A percentile compares a stretch with the other conserved stretches of the same genome.
Evolutionary conservation across 2,888 invertebrate genomes (phyloP).

Genomic region (Selenia dentaria): DNA sequence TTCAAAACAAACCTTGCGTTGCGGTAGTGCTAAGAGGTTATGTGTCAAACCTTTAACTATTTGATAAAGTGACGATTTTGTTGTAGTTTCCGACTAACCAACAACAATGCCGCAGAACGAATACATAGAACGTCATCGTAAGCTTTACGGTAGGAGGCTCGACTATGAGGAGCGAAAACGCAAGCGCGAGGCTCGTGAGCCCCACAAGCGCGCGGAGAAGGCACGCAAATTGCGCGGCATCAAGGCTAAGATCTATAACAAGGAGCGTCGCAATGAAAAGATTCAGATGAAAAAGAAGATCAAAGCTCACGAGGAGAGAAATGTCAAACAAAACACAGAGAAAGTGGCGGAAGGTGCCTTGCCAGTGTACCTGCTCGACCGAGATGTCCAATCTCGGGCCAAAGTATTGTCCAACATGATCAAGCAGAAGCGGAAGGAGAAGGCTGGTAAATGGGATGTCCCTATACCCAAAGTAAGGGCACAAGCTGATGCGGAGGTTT

Average conservation of each 20-base stretch:
- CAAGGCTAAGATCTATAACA: conserved; percentile 99
- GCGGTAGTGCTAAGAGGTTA: conserved; percentile 48
- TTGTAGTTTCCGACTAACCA: conserved; percentile 83
- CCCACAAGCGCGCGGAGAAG: conserved; percentile 95
- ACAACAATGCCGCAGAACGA: conserved; percentile 99
- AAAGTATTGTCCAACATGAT: conserved; percentile 99
- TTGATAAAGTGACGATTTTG: conserved; percentile 69
- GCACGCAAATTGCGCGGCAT: conserved; percentile 97
- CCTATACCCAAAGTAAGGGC: conserved; percentile 99
- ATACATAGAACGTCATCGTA: conserved; percentile 98
- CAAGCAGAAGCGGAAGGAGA: conserved; percentile 99
- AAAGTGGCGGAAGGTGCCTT: conserved; percentile 95
- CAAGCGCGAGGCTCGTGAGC: conserved; percentile 97
- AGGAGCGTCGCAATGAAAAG: conserved; percentile 98
- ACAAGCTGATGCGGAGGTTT: conserved; percentile 98
- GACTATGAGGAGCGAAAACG: conserved; percentile 99
- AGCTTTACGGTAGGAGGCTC: conserved; percentile 97
- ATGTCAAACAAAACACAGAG: conserved; percentile 93
- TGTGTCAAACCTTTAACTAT: conserved; percentile 31
- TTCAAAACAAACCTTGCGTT: too few relatives aligned
- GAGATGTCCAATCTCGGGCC: conserved; percentile 96
- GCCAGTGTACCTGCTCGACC: conserved; percentile 98
- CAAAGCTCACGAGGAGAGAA: conserved; percentile 98
- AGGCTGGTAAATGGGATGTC: conserved; percentile 99
- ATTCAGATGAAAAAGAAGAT: conserved; percentile 99